These are phyloP conservation scores for Notolabrus celidotus DNA, from an alignment of 2,797 vertebrate genomes.

Conservation along the genomic window DNA sequence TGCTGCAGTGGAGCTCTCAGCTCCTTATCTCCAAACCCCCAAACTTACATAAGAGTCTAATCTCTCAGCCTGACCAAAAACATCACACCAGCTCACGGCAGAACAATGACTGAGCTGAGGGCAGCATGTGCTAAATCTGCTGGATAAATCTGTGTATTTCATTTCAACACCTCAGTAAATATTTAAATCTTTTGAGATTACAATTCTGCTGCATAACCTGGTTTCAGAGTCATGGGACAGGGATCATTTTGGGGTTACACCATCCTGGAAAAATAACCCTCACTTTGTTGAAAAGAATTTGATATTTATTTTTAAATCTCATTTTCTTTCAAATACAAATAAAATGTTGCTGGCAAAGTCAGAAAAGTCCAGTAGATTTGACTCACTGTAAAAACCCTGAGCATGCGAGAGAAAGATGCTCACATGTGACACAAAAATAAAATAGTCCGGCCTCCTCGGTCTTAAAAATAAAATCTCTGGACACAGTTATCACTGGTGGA, in stretches of 20 bases:
- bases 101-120: conserved; percentile 51
- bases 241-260: conserved; percentile 23
- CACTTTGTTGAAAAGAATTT: conserved; percentile 1
- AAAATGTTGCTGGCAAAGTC: neutral
- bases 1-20: conserved; percentile 14
- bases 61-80: conserved; percentile 36
- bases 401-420: conserved; percentile 11
- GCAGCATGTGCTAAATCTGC: conserved; percentile 22
- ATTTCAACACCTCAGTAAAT: conserved; percentile 39
- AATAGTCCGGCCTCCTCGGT: neutral
- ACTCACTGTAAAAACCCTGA: neutral
- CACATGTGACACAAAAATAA: conserved; percentile 12
- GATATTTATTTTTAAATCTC: neutral
- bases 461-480: conserved; percentile 30
- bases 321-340: conserved; percentile 1
- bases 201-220: neutral
- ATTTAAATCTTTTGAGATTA: conserved; percentile 30
- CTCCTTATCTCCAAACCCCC: conserved; percentile 48
- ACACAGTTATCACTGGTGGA: conserved; percentile 22
- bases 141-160: conserved; percentile 31
- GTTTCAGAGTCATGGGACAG: neutral
- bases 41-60: conserved; percentile 63
- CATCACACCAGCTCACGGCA: conserved; percentile 44
- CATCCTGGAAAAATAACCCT: conserved; percentile 14
- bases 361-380: neutral